phyloP scores from a whole-genome alignment of 2,113 vertebrate genomes.

The Morphnarchus princeps region DNA sequence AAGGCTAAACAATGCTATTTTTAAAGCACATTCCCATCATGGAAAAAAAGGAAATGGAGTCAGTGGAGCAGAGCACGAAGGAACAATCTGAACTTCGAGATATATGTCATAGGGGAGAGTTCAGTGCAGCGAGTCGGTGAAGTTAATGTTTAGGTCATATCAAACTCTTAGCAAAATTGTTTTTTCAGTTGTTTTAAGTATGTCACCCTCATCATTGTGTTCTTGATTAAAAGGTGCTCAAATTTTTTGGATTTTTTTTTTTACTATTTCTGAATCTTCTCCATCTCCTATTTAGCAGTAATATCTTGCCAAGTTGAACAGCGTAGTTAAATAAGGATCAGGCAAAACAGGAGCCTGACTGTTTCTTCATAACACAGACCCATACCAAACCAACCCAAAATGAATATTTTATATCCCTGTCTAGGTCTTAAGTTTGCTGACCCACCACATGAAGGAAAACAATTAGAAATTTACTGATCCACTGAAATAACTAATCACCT shows the following conservation, averaged over 20 bases:
- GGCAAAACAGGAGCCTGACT: background rate
- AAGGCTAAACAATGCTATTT: slow-evolving; percentile 29
- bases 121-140: background rate
- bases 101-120: background rate
- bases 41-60: background rate
- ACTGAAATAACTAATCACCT: background rate
- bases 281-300: background rate
- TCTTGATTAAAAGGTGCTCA: background rate
- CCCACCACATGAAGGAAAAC: background rate
- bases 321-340: background rate
- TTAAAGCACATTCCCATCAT: background rate
- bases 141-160: background rate
- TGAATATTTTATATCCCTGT: background rate
- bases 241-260: background rate
- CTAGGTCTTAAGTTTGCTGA: background rate
- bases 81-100: background rate
- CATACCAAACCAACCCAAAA: background rate
- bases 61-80: background rate
- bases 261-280: background rate
- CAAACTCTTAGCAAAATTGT: background rate
- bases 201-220: background rate
- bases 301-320: background rate
- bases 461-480: background rate
- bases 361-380: background rate
- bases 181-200: background rate